Base-by-base conservation (phyloP, 92 coral and sea anemone species). In the Zoanthus sociatus region DNA sequence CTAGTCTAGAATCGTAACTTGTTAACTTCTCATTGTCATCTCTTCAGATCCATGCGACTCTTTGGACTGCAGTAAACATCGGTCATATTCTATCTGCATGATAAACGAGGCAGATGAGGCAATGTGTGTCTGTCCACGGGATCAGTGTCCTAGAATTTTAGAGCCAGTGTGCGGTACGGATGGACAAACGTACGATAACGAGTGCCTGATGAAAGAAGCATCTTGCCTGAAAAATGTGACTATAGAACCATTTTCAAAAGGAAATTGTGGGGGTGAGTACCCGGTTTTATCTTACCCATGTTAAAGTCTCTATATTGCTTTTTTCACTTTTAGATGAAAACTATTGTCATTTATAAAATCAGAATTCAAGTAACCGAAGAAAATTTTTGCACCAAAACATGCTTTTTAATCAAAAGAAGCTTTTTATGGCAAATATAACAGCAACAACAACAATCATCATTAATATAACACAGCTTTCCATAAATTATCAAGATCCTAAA, bases 131-230 rank as follows among this genome's bases (percentile, higher is more conserved):
- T 81, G 85, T 67, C 75, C 75, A 67, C 85, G 85, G 11, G 46
- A 66, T 53, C 64, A 26, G 61, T 81, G 85, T 66, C 75, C 74
- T 3, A 47, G 2, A 26, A 68, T 56, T 66, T 6, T 51, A 42
- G 75, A 81, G 14, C 74, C 42, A 16, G 85, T 81, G 75, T 81
- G 85, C 47, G 85, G 85, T 14, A 81, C 85, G 30, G 85, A 81
- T 56, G 85, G 75, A 45, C 33, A 21, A 31, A 81, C 75, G 18
- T 81, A 81, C 46, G 63, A 63, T 50, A 81, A 68, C 21, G 85
- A 81, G 60, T 81, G 85, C 20, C 58, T 81, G 56, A 64, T 81
- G 73, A 81, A 81, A 18, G 85, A 81, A 68, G 75, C 63, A 11
- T 81, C 85, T 2, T 81, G 85, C 56, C 31, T 64, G 45, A 81